These are phyloP conservation scores for Lamprologus callipterus DNA, from an alignment of 2,113 vertebrate genomes.

Conservation along the genomic window DNA sequence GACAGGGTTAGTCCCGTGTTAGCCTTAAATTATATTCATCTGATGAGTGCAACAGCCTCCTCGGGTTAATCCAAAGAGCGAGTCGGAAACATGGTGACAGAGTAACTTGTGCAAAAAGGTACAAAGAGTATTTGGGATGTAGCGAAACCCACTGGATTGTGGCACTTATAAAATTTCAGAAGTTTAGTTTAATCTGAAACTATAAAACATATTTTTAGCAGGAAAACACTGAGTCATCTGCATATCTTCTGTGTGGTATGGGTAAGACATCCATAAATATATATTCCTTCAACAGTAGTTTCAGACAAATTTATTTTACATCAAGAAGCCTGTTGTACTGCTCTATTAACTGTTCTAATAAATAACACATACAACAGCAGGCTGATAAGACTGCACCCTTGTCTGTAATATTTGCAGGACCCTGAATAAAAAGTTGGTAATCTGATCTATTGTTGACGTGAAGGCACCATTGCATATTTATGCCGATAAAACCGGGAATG, in stretches of 20 bases:
- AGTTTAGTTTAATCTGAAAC: not conserved
- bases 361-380: not conserved
- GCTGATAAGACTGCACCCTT: not conserved
- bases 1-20: not conserved
- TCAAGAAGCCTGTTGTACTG: not conserved
- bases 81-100: conserved; percentile 8
- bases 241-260: not conserved
- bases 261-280: not conserved
- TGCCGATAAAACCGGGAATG: not conserved
- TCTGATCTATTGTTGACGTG: not conserved
- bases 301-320: not conserved
- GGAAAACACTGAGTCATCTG: not conserved
- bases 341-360: not conserved
- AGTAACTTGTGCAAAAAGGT: conserved; percentile 30
- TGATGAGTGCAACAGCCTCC: not conserved
- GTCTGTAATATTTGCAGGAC: not conserved
- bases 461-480: conserved; percentile 49
- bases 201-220: not conserved
- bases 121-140: not conserved
- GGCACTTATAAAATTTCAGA: not conserved
- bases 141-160: not conserved
- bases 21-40: not conserved
- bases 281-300: not conserved
- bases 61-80: not conserved
- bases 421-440: not conserved